A percentile compares a stretch with the other conserved stretches of the same genome.
phyloP scores from a whole-genome alignment of 2,797 vertebrate species.

The Linurgus olivaceus region DNA sequence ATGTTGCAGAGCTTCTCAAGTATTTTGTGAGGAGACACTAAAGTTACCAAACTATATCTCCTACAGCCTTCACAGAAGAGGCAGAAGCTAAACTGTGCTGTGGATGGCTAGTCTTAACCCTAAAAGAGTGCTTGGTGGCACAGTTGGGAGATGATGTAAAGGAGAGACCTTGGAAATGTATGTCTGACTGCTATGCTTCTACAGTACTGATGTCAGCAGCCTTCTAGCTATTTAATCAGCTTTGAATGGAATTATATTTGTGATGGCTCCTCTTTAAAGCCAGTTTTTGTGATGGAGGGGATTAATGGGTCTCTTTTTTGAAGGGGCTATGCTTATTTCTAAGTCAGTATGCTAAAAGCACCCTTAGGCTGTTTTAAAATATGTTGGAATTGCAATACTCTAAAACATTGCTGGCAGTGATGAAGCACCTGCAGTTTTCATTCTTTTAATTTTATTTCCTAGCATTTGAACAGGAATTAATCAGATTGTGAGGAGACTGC shows the following conservation, averaged over 20 bases:
- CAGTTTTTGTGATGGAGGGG: not conserved
- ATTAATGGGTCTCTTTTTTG: not conserved
- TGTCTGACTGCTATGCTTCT: not conserved
- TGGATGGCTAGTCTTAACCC: not conserved
- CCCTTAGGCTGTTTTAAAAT: not conserved
- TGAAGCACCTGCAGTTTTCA: not conserved
- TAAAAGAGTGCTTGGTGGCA: accelerated
- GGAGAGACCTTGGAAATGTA: not conserved
- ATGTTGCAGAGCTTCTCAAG: not conserved
- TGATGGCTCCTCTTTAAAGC: not conserved
- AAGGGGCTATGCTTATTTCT: not conserved
- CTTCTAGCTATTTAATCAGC: not conserved
- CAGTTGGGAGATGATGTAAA: not conserved
- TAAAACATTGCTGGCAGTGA: not conserved
- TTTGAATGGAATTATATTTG: conserved; percentile 11
- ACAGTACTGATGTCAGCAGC: not conserved
- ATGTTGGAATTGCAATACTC: not conserved
- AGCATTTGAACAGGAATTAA: conserved; percentile 13
- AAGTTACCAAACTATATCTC: not conserved
- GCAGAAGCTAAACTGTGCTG: not conserved
- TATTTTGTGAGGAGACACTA: not conserved
- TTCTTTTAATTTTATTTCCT: conserved; percentile 34
- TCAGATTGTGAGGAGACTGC: not conserved
- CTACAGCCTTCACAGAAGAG: not conserved
- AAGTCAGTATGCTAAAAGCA: not conserved